Percentiles rank a stretch among this genome's conserved stretches.
Evolutionary conservation across 2,888 invertebrate genomes (phyloP).

Genomic region (Conistra vaccinii): DNA sequence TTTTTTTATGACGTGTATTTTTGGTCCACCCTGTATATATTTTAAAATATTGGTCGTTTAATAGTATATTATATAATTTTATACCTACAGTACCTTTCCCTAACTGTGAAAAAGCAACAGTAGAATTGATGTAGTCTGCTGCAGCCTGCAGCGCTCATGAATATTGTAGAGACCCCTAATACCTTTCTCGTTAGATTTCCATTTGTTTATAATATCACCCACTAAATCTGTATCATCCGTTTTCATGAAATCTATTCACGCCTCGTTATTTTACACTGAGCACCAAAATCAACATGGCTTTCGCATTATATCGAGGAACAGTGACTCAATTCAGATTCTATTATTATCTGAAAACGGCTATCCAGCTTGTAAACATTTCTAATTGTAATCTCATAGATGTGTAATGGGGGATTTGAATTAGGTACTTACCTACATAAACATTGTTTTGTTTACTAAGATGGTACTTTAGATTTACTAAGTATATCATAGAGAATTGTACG

Average conservation of each 20-base stretch:
- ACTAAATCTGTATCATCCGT: neutral
- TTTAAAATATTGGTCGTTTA: too few species aligned
- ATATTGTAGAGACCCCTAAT: too few species aligned
- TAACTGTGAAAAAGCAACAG: neutral
- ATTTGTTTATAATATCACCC: neutral
- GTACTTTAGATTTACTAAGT: slow-evolving; percentile 11
- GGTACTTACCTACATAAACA: slow-evolving; percentile 7
- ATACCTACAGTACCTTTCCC: too few species aligned
- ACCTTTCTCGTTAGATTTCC: too few species aligned
- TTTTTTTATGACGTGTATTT: too few species aligned
- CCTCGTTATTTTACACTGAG: slow-evolving; percentile 8
- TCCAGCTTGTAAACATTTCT: slow-evolving; percentile 65
- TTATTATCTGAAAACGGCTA: slow-evolving; percentile 55
- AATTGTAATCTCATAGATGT: slow-evolving; percentile 52
- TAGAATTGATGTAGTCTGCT: neutral
- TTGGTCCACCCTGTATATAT: too few species aligned
- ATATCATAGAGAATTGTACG: neutral
- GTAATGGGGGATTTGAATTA: slow-evolving; percentile 2
- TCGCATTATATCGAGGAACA: slow-evolving; percentile 23
- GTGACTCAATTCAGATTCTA: slow-evolving; percentile 54
- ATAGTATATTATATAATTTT: too few species aligned
- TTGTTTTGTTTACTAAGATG: neutral
- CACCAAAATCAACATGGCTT: slow-evolving; percentile 16
- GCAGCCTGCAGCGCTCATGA: neutral
- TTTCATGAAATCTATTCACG: neutral